Conservation (phyloP, 37 sponge, comb jelly and placozoan genomes). For the Petrosia ficiformis region DNA sequence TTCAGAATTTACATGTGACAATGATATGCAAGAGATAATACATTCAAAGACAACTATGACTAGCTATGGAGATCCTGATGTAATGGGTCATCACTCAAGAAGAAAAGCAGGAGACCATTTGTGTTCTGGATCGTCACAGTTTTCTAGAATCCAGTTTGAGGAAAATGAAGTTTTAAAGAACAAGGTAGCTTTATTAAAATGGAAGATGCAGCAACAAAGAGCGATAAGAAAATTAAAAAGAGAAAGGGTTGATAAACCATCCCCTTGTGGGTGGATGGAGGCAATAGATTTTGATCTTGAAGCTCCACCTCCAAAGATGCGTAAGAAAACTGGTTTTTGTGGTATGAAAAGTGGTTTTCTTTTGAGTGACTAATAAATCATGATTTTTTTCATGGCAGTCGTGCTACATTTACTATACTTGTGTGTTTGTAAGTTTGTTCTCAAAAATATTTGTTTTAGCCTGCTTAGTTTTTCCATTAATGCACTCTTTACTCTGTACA, state of each 20-base stretch:
- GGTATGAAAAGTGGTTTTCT: slow-evolving; percentile 65
- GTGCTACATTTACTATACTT: too few species aligned
- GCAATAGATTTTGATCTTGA: slow-evolving; percentile 32
- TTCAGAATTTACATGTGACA: slow-evolving; percentile 68
- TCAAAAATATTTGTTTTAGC: slow-evolving; percentile 4
- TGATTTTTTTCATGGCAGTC: not conserved
- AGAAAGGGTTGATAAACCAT: slow-evolving; percentile 21
- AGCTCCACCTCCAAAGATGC: slow-evolving; percentile 4
- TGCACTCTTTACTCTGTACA: too few species aligned
- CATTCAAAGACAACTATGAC: slow-evolving; percentile 69
- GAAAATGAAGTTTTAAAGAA: slow-evolving; percentile 43
- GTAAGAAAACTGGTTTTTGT: slow-evolving; percentile 26
- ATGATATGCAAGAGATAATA: slow-evolving; percentile 58
- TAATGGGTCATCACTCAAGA: not conserved
- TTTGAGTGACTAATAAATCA: slow-evolving; percentile 8
- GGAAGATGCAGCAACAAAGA: slow-evolving; percentile 47
- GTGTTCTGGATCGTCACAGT: not conserved
- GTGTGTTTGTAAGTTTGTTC: slow-evolving; percentile 22
- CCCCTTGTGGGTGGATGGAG: slow-evolving; percentile 48
- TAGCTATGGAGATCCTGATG: slow-evolving; percentile 19
- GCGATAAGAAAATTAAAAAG: slow-evolving; percentile 34
- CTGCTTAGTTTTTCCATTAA: too few species aligned
- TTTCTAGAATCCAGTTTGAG: slow-evolving; percentile 40
- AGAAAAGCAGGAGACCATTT: not conserved
- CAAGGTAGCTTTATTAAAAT: slow-evolving; percentile 58